Evolutionary conservation across 2,113 vertebrate species (phyloP).

Genomic region (Muscicapa adusta): DNA sequence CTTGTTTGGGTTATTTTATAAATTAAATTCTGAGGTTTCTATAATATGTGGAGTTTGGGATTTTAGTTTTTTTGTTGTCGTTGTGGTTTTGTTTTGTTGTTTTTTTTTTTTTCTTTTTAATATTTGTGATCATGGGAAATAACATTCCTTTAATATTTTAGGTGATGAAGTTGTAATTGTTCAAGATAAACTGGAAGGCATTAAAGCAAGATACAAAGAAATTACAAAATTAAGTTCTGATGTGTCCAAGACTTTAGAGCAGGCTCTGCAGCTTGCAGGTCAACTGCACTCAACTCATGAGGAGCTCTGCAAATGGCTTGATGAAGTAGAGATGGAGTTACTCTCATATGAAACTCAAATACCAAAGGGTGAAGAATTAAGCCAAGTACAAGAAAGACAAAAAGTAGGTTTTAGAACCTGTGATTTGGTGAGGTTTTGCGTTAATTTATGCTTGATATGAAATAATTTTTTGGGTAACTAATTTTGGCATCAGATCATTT

Average conservation of each 20-base stretch:
- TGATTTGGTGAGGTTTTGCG: neutral
- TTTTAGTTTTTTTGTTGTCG: neutral
- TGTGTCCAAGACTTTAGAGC: conserved; percentile 84
- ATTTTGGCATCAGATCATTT: neutral
- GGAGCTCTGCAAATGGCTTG: conserved; percentile 85
- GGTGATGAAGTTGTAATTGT: conserved; percentile 96
- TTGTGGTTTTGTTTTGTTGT: neutral
- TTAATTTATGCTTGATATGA: neutral
- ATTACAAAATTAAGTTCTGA: conserved; percentile 83
- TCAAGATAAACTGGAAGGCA: conserved; percentile 94
- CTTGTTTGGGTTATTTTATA: neutral
- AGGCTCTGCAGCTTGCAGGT: conserved; percentile 81
- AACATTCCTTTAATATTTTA: conserved; percentile 67
- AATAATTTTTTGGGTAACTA: neutral
- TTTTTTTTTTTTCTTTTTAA: neutral
- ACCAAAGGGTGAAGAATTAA: conserved; percentile 78
- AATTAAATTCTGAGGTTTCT: neutral
- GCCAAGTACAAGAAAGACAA: conserved; percentile 81
- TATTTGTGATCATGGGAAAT: neutral
- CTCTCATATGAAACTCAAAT: conserved; percentile 74
- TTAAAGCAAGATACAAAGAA: conserved; percentile 91
- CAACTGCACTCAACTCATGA: conserved; percentile 80
- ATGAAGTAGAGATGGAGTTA: conserved; percentile 80
- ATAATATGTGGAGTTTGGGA: neutral
- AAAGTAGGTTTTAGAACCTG: conserved; percentile 74